Base-by-base conservation (phyloP, 2,113 vertebrate species). In the Mus spicilegus region DNA sequence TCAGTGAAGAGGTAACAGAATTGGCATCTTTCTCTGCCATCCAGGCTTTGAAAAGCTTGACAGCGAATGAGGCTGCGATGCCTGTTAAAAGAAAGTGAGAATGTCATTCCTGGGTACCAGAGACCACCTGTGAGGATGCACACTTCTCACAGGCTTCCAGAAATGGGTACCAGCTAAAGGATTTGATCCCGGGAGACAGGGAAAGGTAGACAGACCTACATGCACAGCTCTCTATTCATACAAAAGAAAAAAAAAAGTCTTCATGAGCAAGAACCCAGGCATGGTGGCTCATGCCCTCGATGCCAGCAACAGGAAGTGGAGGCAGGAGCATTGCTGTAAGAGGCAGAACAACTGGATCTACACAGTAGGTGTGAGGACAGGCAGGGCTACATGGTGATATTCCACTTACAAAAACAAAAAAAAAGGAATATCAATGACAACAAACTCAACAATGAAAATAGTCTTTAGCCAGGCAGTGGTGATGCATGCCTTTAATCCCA, bases 21-120 rank as follows among this genome's bases (percentile, higher is more conserved):
- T 99, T 99, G 96, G 99, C 99, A 94, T 99, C 99, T 98, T 99
- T 99, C 97, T 99, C 99, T 93, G 99, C 98, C 98, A 99, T 99
- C 99, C 99, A 99, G 36, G 99, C 99, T 98, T 99, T 99, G 97
- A 99, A 99, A 98, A 99, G 99, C 97, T 99, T 99, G 90, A 99
- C 99, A 82, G 99, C 99, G 2, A 99, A 99, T 28, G 99, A 99
- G 67, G 99, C 99, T 70, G 99, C 99, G 96, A 99, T 99, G 90
- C 99, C 99, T 99, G 95, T 96, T 95, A 61, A 81, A 87, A 78
- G 85, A 69, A 73, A 90, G 11, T 36, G 36, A 97, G 36, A 96
- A 73, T 82, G 84, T 78, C 30, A 88, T 78, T 89, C 8, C 84
- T 65, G 33, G 5, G 39, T 11, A 26, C 67, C 28, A 10, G 95